Evolutionary conservation across 2,888 invertebrate genomes (phyloP).

Genomic region (Drosophila mayaguana): DNA sequence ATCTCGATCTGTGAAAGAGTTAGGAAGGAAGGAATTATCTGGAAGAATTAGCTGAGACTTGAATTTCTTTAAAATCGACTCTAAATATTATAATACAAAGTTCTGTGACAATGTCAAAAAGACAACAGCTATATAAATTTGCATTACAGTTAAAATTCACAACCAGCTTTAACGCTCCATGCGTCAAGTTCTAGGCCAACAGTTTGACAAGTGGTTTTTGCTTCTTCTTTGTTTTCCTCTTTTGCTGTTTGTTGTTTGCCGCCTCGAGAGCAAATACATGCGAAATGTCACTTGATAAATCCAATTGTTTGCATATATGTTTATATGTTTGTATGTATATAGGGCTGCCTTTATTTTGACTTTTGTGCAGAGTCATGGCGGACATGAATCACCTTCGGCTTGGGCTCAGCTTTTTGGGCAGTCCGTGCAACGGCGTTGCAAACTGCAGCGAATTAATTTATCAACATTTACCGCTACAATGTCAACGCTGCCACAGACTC

Average conservation of each 20-base stretch:
- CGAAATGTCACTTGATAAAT: slow-evolving; percentile 31
- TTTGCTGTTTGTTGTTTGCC: slow-evolving; percentile 42
- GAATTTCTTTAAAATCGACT: too few relatives aligned
- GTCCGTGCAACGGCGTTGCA: slow-evolving; percentile 40
- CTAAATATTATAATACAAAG: too few relatives aligned
- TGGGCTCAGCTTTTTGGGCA: not conserved
- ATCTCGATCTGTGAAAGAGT: too few relatives aligned
- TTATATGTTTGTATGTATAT: not conserved
- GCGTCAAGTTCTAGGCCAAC: slow-evolving; percentile 17
- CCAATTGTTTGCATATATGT: slow-evolving; percentile 39
- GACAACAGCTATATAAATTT: not conserved
- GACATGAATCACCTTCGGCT: slow-evolving; percentile 39
- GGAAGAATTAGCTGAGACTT: too few relatives aligned
- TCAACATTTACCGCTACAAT: slow-evolving; percentile 73
- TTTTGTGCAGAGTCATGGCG: slow-evolving; percentile 39
- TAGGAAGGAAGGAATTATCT: too few relatives aligned
- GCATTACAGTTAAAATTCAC: slow-evolving; percentile 15
- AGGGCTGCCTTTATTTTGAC: slow-evolving; percentile 20
- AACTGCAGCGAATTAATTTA: slow-evolving; percentile 72
- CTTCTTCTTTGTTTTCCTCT: not conserved
- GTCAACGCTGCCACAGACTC: slow-evolving; percentile 61
- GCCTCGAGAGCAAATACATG: slow-evolving; percentile 16
- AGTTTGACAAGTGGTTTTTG: slow-evolving; percentile 32
- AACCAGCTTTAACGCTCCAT: slow-evolving; percentile 21
- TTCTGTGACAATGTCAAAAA: not conserved